Conservation (phyloP, 2,888 invertebrate species). For the Catocala nupta region DNA sequence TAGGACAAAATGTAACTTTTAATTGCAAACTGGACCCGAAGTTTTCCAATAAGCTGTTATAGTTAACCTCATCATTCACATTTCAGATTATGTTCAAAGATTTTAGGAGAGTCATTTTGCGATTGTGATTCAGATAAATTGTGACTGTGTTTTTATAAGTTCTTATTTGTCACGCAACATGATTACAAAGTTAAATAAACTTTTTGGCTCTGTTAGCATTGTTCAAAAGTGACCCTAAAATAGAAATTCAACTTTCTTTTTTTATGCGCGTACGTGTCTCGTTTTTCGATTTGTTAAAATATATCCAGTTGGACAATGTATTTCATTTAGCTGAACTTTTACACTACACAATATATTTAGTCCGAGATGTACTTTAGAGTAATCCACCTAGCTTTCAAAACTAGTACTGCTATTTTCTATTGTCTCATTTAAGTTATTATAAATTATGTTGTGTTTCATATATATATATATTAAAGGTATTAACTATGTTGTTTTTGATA, state of each 20-base stretch:
- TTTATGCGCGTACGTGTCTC: constrained; percentile 13
- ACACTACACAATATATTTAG: too few relatives aligned
- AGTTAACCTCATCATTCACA: not conserved
- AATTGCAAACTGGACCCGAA: not conserved
- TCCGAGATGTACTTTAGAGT: too few relatives aligned
- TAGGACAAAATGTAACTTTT: not conserved
- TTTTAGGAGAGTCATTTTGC: not conserved
- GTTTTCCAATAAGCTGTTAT: constrained; percentile 5
- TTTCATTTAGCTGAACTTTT: not conserved
- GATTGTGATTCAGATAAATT: too few relatives aligned
- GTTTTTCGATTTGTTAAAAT: constrained; percentile 17
- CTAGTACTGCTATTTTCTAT: too few relatives aligned
- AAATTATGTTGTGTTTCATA: too few relatives aligned
- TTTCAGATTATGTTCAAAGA: not conserved
- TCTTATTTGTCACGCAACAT: not conserved
- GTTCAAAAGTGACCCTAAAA: not conserved
- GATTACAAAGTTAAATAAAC: constrained; percentile 10
- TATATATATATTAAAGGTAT: not conserved
- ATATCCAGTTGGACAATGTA: constrained; percentile 7
- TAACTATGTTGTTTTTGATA: not conserved
- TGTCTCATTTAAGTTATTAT: too few relatives aligned
- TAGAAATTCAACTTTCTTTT: constrained; percentile 21
- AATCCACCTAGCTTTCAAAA: too few relatives aligned
- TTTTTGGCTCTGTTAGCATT: constrained; percentile 2
- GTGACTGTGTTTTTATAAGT: not conserved